Conservation (phyloP, 2,113 vertebrate species). For the Oxyura jamaicensis region DNA sequence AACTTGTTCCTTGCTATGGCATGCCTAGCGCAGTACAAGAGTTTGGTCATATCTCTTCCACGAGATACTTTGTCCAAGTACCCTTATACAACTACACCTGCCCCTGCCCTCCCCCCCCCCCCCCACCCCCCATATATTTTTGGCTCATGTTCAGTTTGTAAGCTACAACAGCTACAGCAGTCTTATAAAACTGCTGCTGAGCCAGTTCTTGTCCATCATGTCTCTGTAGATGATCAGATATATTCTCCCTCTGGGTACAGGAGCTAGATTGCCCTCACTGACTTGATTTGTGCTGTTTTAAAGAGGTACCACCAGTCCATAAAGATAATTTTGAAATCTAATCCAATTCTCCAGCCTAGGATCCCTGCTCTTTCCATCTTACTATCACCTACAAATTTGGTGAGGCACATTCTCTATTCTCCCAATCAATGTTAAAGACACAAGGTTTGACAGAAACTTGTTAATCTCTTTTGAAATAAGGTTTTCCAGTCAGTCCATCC, state of each 20-base stretch:
- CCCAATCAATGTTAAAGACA: not conserved
- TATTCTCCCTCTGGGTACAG: not conserved
- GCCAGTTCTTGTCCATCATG: not conserved
- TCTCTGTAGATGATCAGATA: not conserved
- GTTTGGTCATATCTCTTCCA: not conserved
- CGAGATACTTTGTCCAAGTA: not conserved
- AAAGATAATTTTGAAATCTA: not conserved
- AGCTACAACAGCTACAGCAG: not conserved
- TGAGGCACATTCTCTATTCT: not conserved
- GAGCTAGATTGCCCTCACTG: not conserved
- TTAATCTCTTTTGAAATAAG: not conserved
- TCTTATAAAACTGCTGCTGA: not conserved
- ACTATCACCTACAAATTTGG: not conserved
- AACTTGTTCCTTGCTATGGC: not conserved
- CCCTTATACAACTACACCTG: not conserved
- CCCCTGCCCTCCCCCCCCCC: not conserved
- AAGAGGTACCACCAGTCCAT: not conserved
- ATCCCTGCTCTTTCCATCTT: not conserved
- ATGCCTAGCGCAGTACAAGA: not conserved
- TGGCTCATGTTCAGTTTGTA: not conserved
- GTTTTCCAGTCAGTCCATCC: not conserved
- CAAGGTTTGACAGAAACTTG: not conserved
- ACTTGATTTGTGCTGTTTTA: not conserved
- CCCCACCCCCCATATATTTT: not conserved
- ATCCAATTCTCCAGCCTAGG: not conserved